Evolutionary conservation across 2,113 vertebrate species (phyloP), one percentile per base, ranked within the genome.

Genomic region (Oncorhynchus clarkii): DNA sequence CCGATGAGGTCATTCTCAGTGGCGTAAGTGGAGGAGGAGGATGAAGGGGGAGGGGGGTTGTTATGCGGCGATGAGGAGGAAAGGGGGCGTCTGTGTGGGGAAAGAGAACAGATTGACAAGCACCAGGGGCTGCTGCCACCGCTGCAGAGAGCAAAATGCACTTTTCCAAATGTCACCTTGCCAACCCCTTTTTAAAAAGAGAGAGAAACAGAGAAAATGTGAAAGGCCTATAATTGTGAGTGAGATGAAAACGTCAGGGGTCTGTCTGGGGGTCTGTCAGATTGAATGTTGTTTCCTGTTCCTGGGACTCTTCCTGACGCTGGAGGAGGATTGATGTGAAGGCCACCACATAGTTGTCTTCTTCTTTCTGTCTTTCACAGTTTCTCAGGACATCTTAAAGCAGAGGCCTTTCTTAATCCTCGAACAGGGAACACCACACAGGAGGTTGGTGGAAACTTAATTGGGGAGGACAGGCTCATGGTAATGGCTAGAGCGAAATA

Each of bases 111-210:
- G 87, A 88, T 73, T 88, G 89, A 91, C 78, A 80, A 51, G 68
- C 72, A 49, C 75, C 62, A 72, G 57, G 29, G 78, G 65, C 60
- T 12, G 67, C 57, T 67, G 67, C 67, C 71, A 68, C 76, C 29
- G 75, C 45, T 76, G 85, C 68, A 11, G 75, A 85, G 86, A 81
- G 72, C 75, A 75, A 89, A 90, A 89, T 87, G 85, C 85, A 87
- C 88, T 91, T 92, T 45, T 88, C 88, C 81, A 92, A 90, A 92
- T 91, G 90, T 91, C 91, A 92, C 85, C 85, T 88, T 88, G 81
- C 78, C 82, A 88, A 80, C 84, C 51, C 51, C 75, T 82, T 87
- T 88, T 11, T 34, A 85, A 54, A 7, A 34, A 72, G 7, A 67
- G 64, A 49, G 22, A 70, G 69, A 49, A 51, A 70, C 8, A 54